Conservation (phyloP, 2,113 vertebrate species). For the Callocephalon fimbriatum region DNA sequence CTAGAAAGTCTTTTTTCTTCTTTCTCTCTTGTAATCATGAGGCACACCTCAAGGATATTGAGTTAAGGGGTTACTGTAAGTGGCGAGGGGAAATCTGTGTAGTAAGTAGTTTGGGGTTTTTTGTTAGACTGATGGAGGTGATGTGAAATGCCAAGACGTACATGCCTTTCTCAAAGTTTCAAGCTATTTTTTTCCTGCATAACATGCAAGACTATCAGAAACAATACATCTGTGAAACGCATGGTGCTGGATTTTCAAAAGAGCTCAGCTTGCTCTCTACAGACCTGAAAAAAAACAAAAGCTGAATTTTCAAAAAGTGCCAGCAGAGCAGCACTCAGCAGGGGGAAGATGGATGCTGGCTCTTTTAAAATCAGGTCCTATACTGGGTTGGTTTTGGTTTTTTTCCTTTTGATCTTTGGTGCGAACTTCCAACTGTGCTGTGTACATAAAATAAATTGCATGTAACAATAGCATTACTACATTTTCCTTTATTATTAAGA, state of each 20-base stretch:
- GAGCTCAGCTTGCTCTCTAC: constrained; percentile 27
- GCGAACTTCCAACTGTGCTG: constrained; percentile 50
- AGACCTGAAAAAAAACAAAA: neutral
- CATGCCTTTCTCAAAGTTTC: neutral
- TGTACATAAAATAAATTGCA: constrained; percentile 57
- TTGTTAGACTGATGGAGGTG: neutral
- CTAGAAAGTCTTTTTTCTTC: constrained; percentile 17
- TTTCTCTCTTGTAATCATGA: constrained; percentile 11
- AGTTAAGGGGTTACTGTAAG: neutral
- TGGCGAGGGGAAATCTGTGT: neutral
- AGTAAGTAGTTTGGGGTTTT: neutral
- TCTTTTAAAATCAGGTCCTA: constrained; percentile 36
- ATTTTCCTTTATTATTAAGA: constrained; percentile 48
- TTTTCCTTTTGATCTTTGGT: neutral
- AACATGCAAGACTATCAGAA: neutral
- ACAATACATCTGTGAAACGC: neutral
- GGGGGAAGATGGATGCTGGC: constrained; percentile 31
- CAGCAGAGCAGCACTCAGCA: neutral
- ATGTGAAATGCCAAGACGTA: neutral
- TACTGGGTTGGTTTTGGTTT: neutral
- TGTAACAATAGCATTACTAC: constrained; percentile 18
- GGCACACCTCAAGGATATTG: neutral
- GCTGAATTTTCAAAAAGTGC: constrained; percentile 16
- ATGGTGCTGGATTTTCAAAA: neutral
- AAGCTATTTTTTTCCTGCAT: neutral